Base-by-base conservation (phyloP, 2,888 invertebrate species). In the Anthrax anthrax region DNA sequence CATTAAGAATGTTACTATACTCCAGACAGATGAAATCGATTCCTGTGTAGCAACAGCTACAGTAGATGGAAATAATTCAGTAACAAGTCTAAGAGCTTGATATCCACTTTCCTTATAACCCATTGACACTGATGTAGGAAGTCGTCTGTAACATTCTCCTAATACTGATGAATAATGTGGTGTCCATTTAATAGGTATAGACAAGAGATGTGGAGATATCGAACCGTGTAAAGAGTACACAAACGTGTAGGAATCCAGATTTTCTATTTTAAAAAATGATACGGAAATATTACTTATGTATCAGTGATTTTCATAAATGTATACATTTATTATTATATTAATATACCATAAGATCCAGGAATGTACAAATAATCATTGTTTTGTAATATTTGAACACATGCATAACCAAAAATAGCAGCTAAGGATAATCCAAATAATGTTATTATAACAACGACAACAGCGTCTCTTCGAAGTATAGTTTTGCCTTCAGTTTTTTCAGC, bases 51-150 rank as follows among this genome's bases (percentile, higher is more conserved):
- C 67, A 19, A 84, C 70, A 0, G 88, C 85, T 27, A 90, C 72
- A 1, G 87, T 84, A 0, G 90, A 84, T 0, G 91, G 91, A 52
- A 90, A 82, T n/a, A 91, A 65, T 68, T 91, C 90, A n/a, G 88
- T 90, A 13, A 88, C 81, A 47, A 91, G 72, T 48, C 90, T 78
- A 47, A 91, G 65, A 0, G 81, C 85, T 65, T 90, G 89, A 70
- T 88, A 90, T 16, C 85, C 85, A 59, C 84, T 84, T 52, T 80
- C 74, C 4, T 70, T 60, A 2, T 72, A 71, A 17, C 72, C 70
- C 9, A 55, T 46, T 3, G 56, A 51, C 29, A 57, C 54, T 13
- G 55, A 52, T 17, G 58, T 60, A 12, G 55, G 54, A 10, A 55
- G 54, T 1, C 62, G 57, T 0, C 60, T 57, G 50, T 64, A 65